Base-by-base conservation (phyloP, 2,888 invertebrate species). In the Leptopterna dolabrata region DNA sequence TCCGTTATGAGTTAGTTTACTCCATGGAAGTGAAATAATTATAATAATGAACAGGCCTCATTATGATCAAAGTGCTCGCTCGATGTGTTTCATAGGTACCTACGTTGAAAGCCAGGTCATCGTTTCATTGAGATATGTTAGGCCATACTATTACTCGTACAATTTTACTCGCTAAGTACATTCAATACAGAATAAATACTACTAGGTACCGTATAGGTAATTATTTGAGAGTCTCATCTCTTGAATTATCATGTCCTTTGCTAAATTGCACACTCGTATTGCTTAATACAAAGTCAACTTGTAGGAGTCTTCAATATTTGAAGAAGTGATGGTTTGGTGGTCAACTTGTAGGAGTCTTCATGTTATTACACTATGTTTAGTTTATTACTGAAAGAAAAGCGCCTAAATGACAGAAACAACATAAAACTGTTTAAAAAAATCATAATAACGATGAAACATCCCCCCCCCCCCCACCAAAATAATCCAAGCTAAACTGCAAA, bases 41-140 rank as follows among this genome's bases (percentile, higher is more conserved):
- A n/a, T 11, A n/a, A 55, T 24, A 24, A 63, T 24, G 63, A 63
- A 63, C 63, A 63, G 63, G 63, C 63, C 51, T 51, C n/a, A 51
- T n/a, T n/a, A 51, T 16, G 51, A 16, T n/a, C 51, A n/a, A 0
- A 51, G 36, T 51, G n/a, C 51, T 51, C 51, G 51, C 51, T 51
- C 63, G 63, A 63, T 63, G 63, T 24, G 63, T 63, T 63, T 24
- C 4, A 63, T 63, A n/a, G n/a, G n/a, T n/a, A n/a, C n/a, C n/a
- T n/a, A 63, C 63, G 24, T 11, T 24, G 24, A 63, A 24, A 63
- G 24, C 63, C 63, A 63, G n/a, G 51, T 51, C 36, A 51, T 51
- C 51, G 51, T 51, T 63, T 63, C 63, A 63, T 63, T 63, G 63
- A 24, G 63, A 63, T 63, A 63, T 63, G 63, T 63, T 63, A 63